Evolutionary conservation across 2,113 vertebrate genomes (phyloP).

Genomic region (Dasypus novemcinctus): DNA sequence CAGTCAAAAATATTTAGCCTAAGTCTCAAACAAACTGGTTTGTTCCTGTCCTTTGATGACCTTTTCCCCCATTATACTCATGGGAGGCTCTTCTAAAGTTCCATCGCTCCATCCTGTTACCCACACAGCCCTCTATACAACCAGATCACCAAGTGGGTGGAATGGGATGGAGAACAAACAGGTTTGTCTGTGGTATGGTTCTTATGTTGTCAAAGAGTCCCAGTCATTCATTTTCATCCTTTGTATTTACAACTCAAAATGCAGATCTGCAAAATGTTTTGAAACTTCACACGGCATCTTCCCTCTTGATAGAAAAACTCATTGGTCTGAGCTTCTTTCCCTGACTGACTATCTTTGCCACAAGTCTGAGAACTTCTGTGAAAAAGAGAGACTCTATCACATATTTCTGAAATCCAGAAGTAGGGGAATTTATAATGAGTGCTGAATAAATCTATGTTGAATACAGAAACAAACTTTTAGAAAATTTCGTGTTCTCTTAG

Average conservation of each 20-base stretch:
- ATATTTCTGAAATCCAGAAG: slow-evolving; percentile 33
- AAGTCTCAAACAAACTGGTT: neutral
- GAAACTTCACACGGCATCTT: neutral
- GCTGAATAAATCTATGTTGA: neutral
- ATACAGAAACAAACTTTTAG: neutral
- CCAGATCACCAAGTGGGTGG: neutral
- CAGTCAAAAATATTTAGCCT: slow-evolving; percentile 27
- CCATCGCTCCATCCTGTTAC: neutral
- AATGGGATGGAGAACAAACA: neutral
- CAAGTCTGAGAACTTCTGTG: neutral
- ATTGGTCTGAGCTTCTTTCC: neutral
- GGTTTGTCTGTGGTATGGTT: slow-evolving; percentile 15
- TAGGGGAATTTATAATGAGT: neutral
- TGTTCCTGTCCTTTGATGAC: neutral
- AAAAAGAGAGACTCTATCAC: neutral
- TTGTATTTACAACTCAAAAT: neutral
- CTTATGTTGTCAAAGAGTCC: slow-evolving; percentile 14
- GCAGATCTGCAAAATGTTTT: neutral
- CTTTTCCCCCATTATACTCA: neutral
- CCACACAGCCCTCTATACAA: neutral
- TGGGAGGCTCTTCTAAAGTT: neutral
- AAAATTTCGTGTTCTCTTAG: slow-evolving; percentile 8
- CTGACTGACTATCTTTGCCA: neutral
- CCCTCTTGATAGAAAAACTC: neutral
- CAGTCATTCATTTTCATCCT: neutral